Evolutionary conservation across 2,888 invertebrate species (phyloP).

Genomic region (Diarsia brunnea): DNA sequence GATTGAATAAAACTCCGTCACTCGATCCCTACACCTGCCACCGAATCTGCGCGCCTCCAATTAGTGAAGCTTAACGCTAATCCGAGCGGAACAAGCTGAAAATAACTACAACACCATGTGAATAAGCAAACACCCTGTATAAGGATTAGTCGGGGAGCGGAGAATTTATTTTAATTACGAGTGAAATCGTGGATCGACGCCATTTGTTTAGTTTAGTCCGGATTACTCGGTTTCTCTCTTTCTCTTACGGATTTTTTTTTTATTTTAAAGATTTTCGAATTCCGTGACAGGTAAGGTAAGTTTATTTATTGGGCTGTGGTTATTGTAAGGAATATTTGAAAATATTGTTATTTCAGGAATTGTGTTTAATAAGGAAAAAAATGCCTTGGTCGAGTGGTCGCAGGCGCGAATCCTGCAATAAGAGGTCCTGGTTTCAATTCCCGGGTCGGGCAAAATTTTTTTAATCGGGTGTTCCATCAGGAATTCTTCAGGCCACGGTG

Average conservation of each 20-base stretch:
- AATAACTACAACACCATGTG: constrained; percentile 82
- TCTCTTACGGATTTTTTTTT: constrained; percentile 43
- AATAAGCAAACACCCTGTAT: constrained; percentile 74
- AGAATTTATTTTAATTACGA: constrained; percentile 80
- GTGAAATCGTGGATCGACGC: constrained; percentile 53
- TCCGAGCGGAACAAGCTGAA: constrained; percentile 82
- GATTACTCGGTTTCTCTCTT: constrained; percentile 47
- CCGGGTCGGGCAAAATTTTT: background rate
- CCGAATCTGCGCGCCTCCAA: constrained; percentile 79
- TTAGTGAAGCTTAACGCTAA: constrained; percentile 84
- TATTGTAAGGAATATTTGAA: background rate
- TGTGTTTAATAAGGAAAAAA: too few relatives aligned
- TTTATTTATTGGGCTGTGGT: constrained; percentile 39
- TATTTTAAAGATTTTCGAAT: constrained; percentile 22
- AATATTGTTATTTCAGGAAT: background rate
- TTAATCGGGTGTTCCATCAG: background rate
- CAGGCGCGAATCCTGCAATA: background rate
- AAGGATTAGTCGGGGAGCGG: constrained; percentile 71
- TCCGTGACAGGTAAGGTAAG: constrained; percentile 32
- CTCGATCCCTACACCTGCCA: constrained; percentile 59
- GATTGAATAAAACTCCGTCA: constrained; percentile 46
- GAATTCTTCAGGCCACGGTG: background rate
- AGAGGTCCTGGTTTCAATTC: background rate
- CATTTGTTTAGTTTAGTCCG: constrained; percentile 62
- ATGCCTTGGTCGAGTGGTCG: background rate